Conservation (phyloP, 2,797 vertebrate species). For the Taenioides sp. region DNA sequence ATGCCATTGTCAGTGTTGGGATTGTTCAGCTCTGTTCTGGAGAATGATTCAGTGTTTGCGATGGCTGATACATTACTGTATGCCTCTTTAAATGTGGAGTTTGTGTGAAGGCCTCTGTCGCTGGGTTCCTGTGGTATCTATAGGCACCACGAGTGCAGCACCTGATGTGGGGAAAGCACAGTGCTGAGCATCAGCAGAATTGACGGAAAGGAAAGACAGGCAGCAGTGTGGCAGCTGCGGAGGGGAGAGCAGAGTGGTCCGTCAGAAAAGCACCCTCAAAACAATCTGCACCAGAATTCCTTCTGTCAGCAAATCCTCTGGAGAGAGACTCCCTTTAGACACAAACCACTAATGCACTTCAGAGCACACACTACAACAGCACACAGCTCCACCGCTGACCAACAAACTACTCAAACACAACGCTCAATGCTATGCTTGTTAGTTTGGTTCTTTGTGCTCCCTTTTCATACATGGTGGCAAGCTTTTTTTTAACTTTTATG, state of each 20-base stretch:
- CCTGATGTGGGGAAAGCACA: conserved; percentile 40
- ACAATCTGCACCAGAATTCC: conserved; percentile 70
- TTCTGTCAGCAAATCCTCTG: conserved; percentile 72
- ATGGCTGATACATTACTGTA: conserved; percentile 2
- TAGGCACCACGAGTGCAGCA: conserved; percentile 41
- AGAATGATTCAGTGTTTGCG: conserved; percentile 24
- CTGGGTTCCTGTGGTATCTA: conserved; percentile 25
- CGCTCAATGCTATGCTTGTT: conserved; percentile 46
- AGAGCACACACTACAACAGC: conserved; percentile 68
- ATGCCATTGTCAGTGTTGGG: conserved; percentile 24
- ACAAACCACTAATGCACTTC: conserved; percentile 74
- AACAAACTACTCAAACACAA: conserved; percentile 64
- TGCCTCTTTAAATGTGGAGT: conserved; percentile 3
- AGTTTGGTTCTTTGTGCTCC: conserved; percentile 29
- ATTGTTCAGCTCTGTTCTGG: conserved; percentile 36
- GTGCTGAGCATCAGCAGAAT: conserved; percentile 73
- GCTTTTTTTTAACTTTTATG: conserved; percentile 51
- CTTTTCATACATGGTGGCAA: conserved; percentile 65
- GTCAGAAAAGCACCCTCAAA: conserved; percentile 70
- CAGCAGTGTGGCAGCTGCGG: conserved; percentile 48
- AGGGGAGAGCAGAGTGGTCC: conserved; percentile 53
- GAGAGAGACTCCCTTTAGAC: conserved; percentile 64
- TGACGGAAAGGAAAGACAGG: conserved; percentile 60
- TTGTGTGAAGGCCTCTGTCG: conserved; percentile 19
- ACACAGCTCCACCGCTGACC: conserved; percentile 49